These are phyloP conservation scores for Carcinoscorpius rotundicauda DNA, from an alignment of 1,140 invertebrate species.

Conservation along the genomic window DNA sequence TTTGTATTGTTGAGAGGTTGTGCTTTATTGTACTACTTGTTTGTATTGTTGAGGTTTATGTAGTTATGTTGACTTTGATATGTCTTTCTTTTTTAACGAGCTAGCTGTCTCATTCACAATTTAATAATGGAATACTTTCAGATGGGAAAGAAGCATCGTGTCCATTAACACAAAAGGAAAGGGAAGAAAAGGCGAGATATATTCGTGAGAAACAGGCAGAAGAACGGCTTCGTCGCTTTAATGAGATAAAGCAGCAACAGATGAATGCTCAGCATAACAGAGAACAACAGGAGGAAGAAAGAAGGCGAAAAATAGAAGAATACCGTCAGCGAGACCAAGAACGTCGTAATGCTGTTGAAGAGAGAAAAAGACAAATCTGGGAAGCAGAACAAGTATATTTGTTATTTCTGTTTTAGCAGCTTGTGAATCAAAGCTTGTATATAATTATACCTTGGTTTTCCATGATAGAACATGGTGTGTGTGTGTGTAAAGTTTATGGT, in stretches of 20 bases:
- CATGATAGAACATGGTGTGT: too few relatives aligned
- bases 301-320: conserved; percentile 62
- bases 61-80: too few relatives aligned
- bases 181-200: conserved; percentile 36
- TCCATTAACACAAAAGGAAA: conserved; percentile 24
- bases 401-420: not conserved
- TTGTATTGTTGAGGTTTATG: too few relatives aligned
- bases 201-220: conserved; percentile 64
- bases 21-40: too few relatives aligned
- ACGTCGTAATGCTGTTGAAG: conserved; percentile 63
- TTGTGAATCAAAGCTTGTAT: not conserved
- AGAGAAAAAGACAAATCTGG: conserved; percentile 70
- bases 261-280: conserved; percentile 71
- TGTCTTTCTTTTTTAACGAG: too few relatives aligned
- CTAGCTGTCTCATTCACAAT: too few relatives aligned
- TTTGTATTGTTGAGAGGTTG: too few relatives aligned
- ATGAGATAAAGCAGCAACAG: conserved; percentile 71
- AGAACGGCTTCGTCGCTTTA: conserved; percentile 66
- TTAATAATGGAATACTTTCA: not conserved
- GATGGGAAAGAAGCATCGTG: not conserved
- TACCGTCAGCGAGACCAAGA: conserved; percentile 60
- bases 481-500: not conserved
- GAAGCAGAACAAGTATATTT: conserved; percentile 49
- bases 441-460: too few relatives aligned
- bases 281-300: conserved; percentile 73